Base-by-base conservation (phyloP, 2,888 invertebrate species). In the Zhuqinia jingwanae region DNA sequence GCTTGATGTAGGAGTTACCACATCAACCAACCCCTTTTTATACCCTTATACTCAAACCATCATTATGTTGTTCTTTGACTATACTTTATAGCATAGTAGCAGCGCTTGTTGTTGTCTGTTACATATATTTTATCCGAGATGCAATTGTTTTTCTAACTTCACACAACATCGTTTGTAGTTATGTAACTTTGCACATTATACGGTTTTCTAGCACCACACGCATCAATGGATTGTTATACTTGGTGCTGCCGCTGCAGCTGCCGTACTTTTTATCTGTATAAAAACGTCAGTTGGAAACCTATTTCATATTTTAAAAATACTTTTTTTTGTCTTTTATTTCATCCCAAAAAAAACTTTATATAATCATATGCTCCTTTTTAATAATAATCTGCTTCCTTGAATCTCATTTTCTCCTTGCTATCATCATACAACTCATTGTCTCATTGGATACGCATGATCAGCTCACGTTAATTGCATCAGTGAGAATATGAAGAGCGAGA, bases 381-480 rank as follows among this genome's bases (percentile, higher is more conserved):
- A 45, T 22, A 15, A 27, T 58, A 77, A 60, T 77, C 58, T 53
- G 47, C 63, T 63, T 63, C 63, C 63, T 63, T 58, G 65, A 65
- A 17, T 65, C 15, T 36, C 36, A 36, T 65, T 65, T 65, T 30
- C 36, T 17, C 20, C 22, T 68, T 47, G 42, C 68, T 45, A 20
- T 22, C 13, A 25, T 10, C 8, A 10, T 11, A 63, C 15, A n/a
- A n/a, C 27, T 63, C 60, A 80, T 76, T 53, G 75, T 76, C 60
- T 70, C 82, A 88, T 88, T 84, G 53, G 88, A 84, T 84, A 86
- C 86, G 88, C 88, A 88, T 88, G 88, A 88, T 87, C 84, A 53
- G 53, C 11, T 5, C n/a, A 85, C 73, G 56, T 88, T 88, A 88
- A 88, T 88, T 88, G 84, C 30, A 65, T 36, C 20, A 65, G n/a